These are phyloP conservation scores for Perodicticus potto DNA, from an alignment of 2,797 vertebrate species.

Conservation along the genomic window DNA sequence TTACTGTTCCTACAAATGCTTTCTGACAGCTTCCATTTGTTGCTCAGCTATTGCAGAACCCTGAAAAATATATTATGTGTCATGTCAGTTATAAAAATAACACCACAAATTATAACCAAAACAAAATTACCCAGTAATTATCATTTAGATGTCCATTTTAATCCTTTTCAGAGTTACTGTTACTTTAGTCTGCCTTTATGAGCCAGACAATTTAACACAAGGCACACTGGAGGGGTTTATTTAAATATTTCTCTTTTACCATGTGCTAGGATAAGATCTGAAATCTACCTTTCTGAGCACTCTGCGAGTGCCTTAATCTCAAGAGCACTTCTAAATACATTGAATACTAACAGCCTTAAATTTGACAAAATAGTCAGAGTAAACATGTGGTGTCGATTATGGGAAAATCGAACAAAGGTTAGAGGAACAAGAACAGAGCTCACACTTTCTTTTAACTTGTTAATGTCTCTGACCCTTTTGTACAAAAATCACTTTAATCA, in stretches of 20 bases:
- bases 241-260: slow-evolving; percentile 81
- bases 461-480: slow-evolving; percentile 96
- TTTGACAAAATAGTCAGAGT: slow-evolving; percentile 76
- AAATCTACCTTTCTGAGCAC: slow-evolving; percentile 79
- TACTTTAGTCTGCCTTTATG: slow-evolving; percentile 76
- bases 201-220: slow-evolving; percentile 71
- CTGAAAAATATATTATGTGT: slow-evolving; percentile 83
- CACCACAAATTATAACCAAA: slow-evolving; percentile 86
- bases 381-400: slow-evolving; percentile 96
- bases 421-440: slow-evolving; percentile 90
- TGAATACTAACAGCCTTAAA: slow-evolving; percentile 81
- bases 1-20: slow-evolving; percentile 80
- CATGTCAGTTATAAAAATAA: slow-evolving; percentile 84
- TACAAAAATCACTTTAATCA: slow-evolving; percentile 95
- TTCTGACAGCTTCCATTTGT: slow-evolving; percentile 84
- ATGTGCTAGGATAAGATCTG: slow-evolving; percentile 74
- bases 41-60: slow-evolving; percentile 69
- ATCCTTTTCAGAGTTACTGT: slow-evolving; percentile 85
- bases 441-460: slow-evolving; percentile 93
- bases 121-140: slow-evolving; percentile 88
- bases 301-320: slow-evolving; percentile 81
- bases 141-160: slow-evolving; percentile 84
- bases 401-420: slow-evolving; percentile 90
- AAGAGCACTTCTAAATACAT: slow-evolving; percentile 78
- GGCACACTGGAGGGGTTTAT: slow-evolving; percentile 67